These are phyloP conservation scores for Silvanus unidentatus DNA, from an alignment of 2,888 invertebrate genomes.

Conservation along the genomic window DNA sequence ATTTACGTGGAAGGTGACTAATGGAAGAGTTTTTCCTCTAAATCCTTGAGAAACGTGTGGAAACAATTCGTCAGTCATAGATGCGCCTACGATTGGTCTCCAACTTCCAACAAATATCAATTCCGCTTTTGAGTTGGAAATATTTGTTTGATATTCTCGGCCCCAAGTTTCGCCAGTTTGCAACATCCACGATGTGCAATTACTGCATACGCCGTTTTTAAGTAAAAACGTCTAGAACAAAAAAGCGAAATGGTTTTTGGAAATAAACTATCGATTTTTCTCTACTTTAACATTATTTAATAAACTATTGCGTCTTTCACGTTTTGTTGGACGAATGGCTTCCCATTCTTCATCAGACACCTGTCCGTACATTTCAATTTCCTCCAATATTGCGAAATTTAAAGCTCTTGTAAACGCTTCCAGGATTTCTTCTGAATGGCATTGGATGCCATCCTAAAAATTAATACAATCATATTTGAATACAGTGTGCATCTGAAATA, in stretches of 20 bases:
- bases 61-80: conserved; percentile 65
- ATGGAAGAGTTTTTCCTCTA: conserved; percentile 63
- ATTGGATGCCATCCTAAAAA: conserved; percentile 60
- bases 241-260: too few relatives aligned
- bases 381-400: conserved; percentile 62
- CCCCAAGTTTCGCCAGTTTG: conserved; percentile 58
- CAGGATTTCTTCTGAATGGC: conserved; percentile 64
- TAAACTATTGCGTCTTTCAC: conserved; percentile 59
- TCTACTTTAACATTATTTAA: conserved; percentile 63
- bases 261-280: too few relatives aligned
- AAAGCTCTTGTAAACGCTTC: conserved; percentile 62
- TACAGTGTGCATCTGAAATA: not conserved
- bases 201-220: conserved; percentile 47
- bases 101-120: conserved; percentile 62
- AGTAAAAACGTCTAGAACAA: conserved; percentile 38
- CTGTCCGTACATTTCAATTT: conserved; percentile 65
- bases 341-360: conserved; percentile 85
- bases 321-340: conserved; percentile 64
- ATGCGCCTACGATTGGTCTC: conserved; percentile 65
- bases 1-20: conserved; percentile 73
- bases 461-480: too few relatives aligned
- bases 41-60: conserved; percentile 77
- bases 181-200: conserved; percentile 54
- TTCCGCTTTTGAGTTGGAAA: conserved; percentile 25
- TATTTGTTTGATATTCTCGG: conserved; percentile 31